Base-by-base conservation (phyloP, 2,797 vertebrate genomes). In the Tympanoctomys barrerae region DNA sequence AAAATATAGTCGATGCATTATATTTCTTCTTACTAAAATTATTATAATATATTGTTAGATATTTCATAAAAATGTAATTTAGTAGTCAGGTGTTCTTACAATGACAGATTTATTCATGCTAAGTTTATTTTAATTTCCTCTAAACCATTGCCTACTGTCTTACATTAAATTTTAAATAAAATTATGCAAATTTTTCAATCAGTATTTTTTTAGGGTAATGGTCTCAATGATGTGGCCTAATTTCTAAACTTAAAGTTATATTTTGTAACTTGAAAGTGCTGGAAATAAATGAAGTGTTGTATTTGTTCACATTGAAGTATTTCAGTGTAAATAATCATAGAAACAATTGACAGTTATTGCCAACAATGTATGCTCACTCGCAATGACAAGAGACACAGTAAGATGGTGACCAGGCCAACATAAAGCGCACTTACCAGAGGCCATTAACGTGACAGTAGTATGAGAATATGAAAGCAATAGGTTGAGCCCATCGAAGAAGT, bases 1-100 rank as follows among this genome's bases (percentile, higher is more conserved):
- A 0, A 0, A 94, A 33, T 1, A 6, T 0, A 64, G 52, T 75
- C 70, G 3, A 6, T 11, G 0, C 16, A 49, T 68, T 71, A 16
- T 87, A 39, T 13, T 84, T 89, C 4, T 2, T 70, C 4, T 2
- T 70, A 7, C 70, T 42, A 90, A 46, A 75, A 59, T 36, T 4
- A 33, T 21, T 28, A 1, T 52, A 26, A 81, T 66, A 2, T n/a
- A 68, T 82, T n/a, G 24, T 8, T 64, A 54, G 49, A 36, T 8
- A 13, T 61, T 88, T 57, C 13, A 80, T 85, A 61, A 92, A 84
- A 81, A 90, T 7, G 18, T 19, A 14, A 77, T 36, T 54, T 83
- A 85, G 52, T 10, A 36, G 54, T 88, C 49, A 90, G n/a, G 4
- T 33, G 22, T 62, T 64, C 66, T 49, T 3, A 5, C 73, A 96